Conservation (phyloP, 2,888 invertebrate genomes). For the Mongoloraphidia duomilia region DNA sequence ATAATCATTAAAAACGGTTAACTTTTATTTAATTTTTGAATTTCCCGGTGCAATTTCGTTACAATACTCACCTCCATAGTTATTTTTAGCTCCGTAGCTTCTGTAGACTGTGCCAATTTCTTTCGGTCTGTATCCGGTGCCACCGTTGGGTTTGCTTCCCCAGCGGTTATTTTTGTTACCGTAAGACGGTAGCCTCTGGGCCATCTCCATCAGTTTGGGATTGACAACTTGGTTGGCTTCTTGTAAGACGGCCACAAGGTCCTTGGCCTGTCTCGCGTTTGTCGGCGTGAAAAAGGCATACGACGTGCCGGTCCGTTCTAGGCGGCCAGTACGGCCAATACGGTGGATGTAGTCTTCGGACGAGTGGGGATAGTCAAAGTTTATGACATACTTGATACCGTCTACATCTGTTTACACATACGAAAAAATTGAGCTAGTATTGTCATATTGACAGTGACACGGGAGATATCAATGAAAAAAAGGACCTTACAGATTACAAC, state of each 20-base stretch:
- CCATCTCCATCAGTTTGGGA: conserved; percentile 7
- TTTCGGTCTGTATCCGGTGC: conserved; percentile 22
- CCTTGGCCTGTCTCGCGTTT: conserved; percentile 49
- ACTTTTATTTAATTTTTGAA: too few species aligned
- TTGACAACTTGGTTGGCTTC: conserved; percentile 52
- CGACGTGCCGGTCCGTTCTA: conserved; percentile 51
- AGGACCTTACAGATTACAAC: too few species aligned
- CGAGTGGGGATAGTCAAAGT: conserved; percentile 62
- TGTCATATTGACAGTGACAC: too few species aligned
- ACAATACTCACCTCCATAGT: too few species aligned
- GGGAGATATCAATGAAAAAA: too few species aligned
- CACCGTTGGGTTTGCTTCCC: conserved; percentile 29
- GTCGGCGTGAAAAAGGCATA: conserved; percentile 57
- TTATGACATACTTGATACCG: conserved; percentile 63
- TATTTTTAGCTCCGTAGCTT: too few species aligned
- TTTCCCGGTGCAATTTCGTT: too few species aligned
- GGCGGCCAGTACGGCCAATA: conserved; percentile 58
- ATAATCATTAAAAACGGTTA: too few species aligned
- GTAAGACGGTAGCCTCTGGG: background rate
- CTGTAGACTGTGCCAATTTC: conserved; percentile 3
- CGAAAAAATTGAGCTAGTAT: too few species aligned
- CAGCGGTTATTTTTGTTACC: conserved; percentile 39
- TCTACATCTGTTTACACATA: conserved; percentile 43
- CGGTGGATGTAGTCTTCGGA: conserved; percentile 68
- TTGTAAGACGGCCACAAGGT: conserved; percentile 48